Base-by-base conservation (phyloP, 2,888 invertebrate species). In the Polyommatus icarus region DNA sequence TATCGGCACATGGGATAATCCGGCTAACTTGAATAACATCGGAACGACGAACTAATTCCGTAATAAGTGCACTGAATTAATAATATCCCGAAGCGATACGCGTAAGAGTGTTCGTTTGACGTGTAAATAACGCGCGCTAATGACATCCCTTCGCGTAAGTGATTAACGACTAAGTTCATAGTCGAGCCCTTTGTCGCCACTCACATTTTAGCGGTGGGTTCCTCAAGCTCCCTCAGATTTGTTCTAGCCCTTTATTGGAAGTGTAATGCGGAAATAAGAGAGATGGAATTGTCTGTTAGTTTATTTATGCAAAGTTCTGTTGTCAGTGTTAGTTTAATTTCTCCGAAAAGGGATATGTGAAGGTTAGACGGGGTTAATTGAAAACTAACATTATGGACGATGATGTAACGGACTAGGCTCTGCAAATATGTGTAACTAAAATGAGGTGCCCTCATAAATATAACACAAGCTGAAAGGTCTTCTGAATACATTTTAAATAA, bases 1-100 rank as follows among this genome's bases (percentile, higher is more conserved):
- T 93, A 94, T 93, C 90, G 91, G 91, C 90, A 88, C 87, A 89
- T 86, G 90, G 91, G 91, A 91, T 93, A 91, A 92, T 91, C 91
- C 88, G 82, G 87, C 88, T 89, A 87, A 91, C 89, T 91, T 88
- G 89, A 90, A 89, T 91, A 90, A 91, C 89, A 88, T 85, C 86
- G 85, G 84, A 85, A 86, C 85, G 85, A 86, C 84, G 84, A 86
- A 83, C 84, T 87, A 85, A 88, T 85, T 86, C 85, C 81, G 81
- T 85, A 86, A 87, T 87, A 88, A 89, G 86, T 89, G 88, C 87
- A 88, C 81, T 83, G 83, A 85, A 84, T 86, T 86, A 86, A 82
- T 84, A 81, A 82, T 82, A 77, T 78, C 78, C 78, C 77, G 77
- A 67, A 76, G 54, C 29, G 59, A 77, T 72, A 40, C 73, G 46